These are phyloP conservation scores for Frieseomelitta varia DNA, from an alignment of 1,140 invertebrate species.

Conservation along the genomic window DNA sequence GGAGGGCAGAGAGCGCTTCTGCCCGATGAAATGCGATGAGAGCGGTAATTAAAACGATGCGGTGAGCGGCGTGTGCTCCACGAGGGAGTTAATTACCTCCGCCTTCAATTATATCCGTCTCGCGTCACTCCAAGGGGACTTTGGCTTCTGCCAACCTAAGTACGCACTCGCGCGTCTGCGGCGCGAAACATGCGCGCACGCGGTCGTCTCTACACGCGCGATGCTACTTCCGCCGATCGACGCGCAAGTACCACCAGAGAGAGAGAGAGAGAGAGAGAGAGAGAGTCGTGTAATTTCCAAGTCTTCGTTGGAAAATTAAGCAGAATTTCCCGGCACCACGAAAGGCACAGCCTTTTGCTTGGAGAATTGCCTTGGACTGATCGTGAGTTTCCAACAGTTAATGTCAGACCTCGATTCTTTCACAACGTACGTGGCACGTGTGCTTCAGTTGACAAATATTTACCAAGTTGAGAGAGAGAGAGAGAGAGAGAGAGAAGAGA, in stretches of 20 bases:
- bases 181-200: constrained; percentile 37
- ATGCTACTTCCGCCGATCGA: constrained; percentile 11
- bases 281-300: not conserved
- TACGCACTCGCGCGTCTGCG: constrained; percentile 66
- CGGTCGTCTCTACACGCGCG: not conserved
- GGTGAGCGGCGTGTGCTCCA: constrained; percentile 67
- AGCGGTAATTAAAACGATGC: constrained; percentile 80
- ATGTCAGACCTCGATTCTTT: no score
- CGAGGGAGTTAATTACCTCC: constrained; percentile 80
- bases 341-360: not conserved
- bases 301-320: not conserved
- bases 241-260: not conserved
- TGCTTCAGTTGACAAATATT: no score
- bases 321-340: not conserved
- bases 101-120: constrained; percentile 79
- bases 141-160: constrained; percentile 63
- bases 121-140: constrained; percentile 77
- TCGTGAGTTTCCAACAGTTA: not conserved
- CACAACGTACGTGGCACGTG: no score
- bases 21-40: constrained; percentile 78
- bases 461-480: no score
- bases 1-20: constrained; percentile 57
- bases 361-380: no score
- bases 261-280: no score
- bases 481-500: no score